Evolutionary conservation across 2,888 invertebrate species (phyloP), one percentile per base, ranked within the genome.

Genomic region (Macroteleia sp.): DNA sequence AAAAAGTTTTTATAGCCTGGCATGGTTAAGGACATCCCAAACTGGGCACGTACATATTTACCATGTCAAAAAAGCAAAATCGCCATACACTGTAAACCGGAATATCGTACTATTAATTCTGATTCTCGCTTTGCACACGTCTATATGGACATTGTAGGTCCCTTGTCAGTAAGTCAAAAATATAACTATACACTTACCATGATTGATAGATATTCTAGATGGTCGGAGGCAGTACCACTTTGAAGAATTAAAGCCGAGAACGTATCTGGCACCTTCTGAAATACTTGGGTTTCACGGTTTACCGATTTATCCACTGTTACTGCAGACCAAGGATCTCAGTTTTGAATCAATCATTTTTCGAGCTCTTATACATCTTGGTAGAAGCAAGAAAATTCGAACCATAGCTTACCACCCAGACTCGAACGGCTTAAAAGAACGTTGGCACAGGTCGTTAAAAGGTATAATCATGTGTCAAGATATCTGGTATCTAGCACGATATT

Each of bases 71-170:
- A 32, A 3, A 25, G 14, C 28, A 28, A 46, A 10, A 30, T 28
- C 9, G 28, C 9, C 0, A 6, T 28, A 0, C 46, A 28, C 17
- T 3, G 0, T 9, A 46, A 17, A 12, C 16, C 3, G 3, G 14
- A n/a, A 10, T 12, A n/a, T 3, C 6, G 16, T 0, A 10, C 16
- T 3, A 12, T 46, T 9, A 28, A 16, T 1, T 28, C 28, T 8
- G 46, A 46, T 28, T 4, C n/a, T 1, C 1, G 91, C 14, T 91
- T 92, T 78, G 71, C 82, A 1, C 90, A 91, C 66, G 82, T 92
- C 3, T 91, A 92, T 79, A 83, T 92, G 1, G 91, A 92, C 80
- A 80, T 92, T 4, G 86, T 92, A 0, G 91, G 91, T 1, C 92
- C 91, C 0, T 71, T 92, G 6, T 89, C 91, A 14, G 4, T 61